Base-by-base conservation (phyloP, 1,140 invertebrate species). In the Papilio polyxenes region DNA sequence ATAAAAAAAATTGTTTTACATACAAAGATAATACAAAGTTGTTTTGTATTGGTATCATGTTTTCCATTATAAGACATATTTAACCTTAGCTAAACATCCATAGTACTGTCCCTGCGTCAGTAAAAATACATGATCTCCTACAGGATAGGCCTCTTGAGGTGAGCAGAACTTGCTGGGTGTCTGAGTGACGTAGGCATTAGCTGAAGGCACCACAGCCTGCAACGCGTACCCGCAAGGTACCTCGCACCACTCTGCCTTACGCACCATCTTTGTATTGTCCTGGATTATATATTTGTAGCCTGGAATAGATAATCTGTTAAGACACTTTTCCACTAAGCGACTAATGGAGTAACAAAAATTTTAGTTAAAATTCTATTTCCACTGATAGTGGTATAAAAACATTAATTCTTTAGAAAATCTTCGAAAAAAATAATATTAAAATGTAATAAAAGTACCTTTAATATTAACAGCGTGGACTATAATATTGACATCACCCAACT, bases 381-480 rank as follows among this genome's bases (percentile, higher is more conserved):
- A 44, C 40, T 44, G 7, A 7, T 6, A 4, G 0, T 44, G 40
- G 40, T 44, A 44, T 44, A 44, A 44, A 44, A 44, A 44, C 7
- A 44, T 6, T 0, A 44, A 7, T 44, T 2, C 7, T 44, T 6
- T 44, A 44, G 40, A 6, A 44, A 44, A 44, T 44, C 40, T 0
- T 44, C 4, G 40, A 44, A 44, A 4, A 6, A 44, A 44, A 3
- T 2, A 44, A 44, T 44, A 44, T 44, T 6, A 44, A 44, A 31
- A 31, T 1, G 0, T 31, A 31, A 31, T 53, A 17, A 15, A 4
- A 15, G 88, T 88, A 88, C 95, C 95, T 88, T 96, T 96, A 82
- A 98, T 95, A 75, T 96, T 95, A 76, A 96, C 95, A n/a, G 96
- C 97, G 84, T 97, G 96, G 1, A 99, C 91, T 1, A 99, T 88